These are phyloP conservation scores for Alces alces DNA, from an alignment of 2,113 vertebrate genomes.

Conservation along the genomic window DNA sequence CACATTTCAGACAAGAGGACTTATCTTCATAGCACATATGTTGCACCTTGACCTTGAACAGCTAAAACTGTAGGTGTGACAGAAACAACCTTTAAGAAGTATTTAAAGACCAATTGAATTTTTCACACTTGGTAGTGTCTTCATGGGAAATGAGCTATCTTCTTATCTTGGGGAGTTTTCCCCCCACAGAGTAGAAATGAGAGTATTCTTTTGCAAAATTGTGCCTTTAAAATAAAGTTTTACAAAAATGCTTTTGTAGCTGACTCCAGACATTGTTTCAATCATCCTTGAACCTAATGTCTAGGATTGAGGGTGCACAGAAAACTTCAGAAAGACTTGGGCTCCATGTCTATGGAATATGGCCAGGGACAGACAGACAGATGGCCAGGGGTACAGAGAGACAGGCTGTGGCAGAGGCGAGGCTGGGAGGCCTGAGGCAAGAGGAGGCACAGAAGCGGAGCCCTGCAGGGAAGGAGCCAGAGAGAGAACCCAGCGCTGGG, in stretches of 20 bases:
- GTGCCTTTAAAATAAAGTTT: not conserved
- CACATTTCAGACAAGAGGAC: not conserved
- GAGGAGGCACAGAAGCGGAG: not conserved
- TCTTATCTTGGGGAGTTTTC: not conserved
- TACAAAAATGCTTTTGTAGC: not conserved
- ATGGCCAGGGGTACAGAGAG: not conserved
- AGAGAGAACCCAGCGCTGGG: not conserved
- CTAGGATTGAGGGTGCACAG: not conserved
- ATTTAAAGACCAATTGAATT: not conserved
- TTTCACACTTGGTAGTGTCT: not conserved
- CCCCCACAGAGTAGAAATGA: not conserved
- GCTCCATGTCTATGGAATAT: not conserved
- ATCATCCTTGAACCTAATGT: not conserved
- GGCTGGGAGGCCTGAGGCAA: not conserved
- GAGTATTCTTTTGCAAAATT: not conserved
- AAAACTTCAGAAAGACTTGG: not conserved
- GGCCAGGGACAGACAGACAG: not conserved
- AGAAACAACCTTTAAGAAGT: not conserved
- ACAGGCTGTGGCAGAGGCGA: not conserved
- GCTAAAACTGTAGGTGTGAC: not conserved
- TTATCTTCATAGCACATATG: not conserved
- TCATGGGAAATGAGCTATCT: not conserved
- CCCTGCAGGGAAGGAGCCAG: not conserved
- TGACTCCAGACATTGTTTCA: not conserved
- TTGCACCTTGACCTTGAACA: not conserved